phyloP scores from a whole-genome alignment of 2,113 vertebrate genomes.

The Euleptes europaea region DNA sequence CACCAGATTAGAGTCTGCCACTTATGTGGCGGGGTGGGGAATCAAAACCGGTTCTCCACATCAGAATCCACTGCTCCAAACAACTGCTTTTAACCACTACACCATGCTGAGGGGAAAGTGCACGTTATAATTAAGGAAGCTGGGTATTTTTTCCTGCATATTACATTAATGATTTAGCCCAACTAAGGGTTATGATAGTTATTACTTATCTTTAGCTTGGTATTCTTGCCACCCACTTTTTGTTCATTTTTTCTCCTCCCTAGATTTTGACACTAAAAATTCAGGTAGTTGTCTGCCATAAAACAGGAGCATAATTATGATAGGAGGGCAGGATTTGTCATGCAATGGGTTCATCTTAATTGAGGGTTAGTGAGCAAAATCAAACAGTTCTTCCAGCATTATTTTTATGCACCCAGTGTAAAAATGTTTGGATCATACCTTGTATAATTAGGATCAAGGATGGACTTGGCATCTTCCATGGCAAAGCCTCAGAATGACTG shows the following conservation, averaged over 20 bases:
- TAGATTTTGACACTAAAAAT: constrained; percentile 30
- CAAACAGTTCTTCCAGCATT: constrained; percentile 38
- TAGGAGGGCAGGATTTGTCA: constrained; percentile 44
- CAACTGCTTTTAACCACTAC: too few relatives aligned
- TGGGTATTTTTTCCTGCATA: background rate
- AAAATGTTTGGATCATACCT: constrained; percentile 69
- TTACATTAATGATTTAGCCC: constrained; percentile 26
- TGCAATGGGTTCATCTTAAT: constrained; percentile 59
- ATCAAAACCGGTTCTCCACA: too few relatives aligned
- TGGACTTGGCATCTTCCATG: constrained; percentile 67
- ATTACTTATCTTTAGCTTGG: constrained; percentile 48
- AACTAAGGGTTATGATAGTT: constrained; percentile 14
- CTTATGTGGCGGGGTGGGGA: too few relatives aligned
- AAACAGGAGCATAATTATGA: constrained; percentile 42
- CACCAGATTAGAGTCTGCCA: too few relatives aligned
- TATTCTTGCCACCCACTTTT: background rate
- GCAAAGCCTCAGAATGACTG: constrained; percentile 66
- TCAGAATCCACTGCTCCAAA: too few relatives aligned
- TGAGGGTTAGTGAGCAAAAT: constrained; percentile 47
- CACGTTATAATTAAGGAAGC: fast-evolving
- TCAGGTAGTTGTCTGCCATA: constrained; percentile 43
- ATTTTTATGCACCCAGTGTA: constrained; percentile 67
- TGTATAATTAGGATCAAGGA: constrained; percentile 71
- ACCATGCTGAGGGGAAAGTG: background rate
- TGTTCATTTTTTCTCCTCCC: background rate